Percentiles rank a stretch among this genome's conserved stretches.
Evolutionary conservation across 2,113 vertebrate species (phyloP).

Genomic region (Apaloderma vittatum): DNA sequence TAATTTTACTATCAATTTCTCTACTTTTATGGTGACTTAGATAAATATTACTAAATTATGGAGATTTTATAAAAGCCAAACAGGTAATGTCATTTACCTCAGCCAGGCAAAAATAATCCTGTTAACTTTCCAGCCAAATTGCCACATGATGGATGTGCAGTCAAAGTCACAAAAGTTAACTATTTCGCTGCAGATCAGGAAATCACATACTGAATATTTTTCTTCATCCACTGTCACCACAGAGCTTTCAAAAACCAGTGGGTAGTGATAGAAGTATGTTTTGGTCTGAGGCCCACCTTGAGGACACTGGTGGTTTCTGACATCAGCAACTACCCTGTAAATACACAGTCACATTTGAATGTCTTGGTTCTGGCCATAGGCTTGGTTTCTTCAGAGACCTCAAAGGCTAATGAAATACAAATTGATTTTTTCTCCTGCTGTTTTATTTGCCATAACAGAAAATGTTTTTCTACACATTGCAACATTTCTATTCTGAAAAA

Average conservation of each 20-base stretch:
- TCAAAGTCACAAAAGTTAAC: neutral
- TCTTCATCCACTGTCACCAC: neutral
- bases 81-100: conserved; percentile 44
- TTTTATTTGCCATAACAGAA: neutral
- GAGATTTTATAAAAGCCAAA: conserved; percentile 21
- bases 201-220: neutral
- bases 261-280: neutral
- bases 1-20: conserved; percentile 45
- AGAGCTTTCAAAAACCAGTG: neutral
- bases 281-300: neutral
- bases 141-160: neutral
- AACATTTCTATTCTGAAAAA: neutral
- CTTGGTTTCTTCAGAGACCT: neutral
- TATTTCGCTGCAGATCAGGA: neutral
- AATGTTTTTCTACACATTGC: neutral
- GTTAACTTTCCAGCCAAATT: conserved; percentile 38
- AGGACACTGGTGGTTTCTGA: neutral
- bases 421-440: neutral
- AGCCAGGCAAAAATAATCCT: conserved; percentile 2
- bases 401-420: neutral
- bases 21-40: conserved; percentile 27
- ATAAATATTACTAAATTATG: conserved; percentile 42
- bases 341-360: neutral
- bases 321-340: neutral
- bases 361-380: neutral